Conservation (phyloP, 2,888 invertebrate species). For the Agonopterix subpropinquella region DNA sequence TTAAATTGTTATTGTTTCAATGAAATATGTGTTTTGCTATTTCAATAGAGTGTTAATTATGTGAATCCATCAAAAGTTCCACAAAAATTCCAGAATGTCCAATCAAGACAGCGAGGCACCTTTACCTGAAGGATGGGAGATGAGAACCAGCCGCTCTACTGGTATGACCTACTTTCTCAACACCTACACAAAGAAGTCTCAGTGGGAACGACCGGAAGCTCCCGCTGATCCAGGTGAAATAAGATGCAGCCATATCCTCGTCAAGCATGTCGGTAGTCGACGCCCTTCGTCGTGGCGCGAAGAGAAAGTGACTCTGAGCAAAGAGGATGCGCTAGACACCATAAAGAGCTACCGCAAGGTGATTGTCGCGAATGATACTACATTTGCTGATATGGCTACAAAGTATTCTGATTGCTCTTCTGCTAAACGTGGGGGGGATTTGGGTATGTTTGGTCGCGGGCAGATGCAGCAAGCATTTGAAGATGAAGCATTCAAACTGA, state of each 20-base stretch:
- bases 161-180: conserved; percentile 97
- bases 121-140: conserved; percentile 95
- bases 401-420: conserved; percentile 99
- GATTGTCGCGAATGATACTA: conserved; percentile 86
- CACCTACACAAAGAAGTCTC: conserved; percentile 96
- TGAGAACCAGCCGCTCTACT: conserved; percentile 88
- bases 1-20: not conserved
- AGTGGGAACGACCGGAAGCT: conserved; percentile 96
- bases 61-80: conserved; percentile 5
- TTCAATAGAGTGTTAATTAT: not conserved
- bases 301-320: conserved; percentile 91
- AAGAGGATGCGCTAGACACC: conserved; percentile 92
- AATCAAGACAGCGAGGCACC: conserved; percentile 60
- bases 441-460: conserved; percentile 93
- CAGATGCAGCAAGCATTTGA: conserved; percentile 99
- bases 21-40: not conserved
- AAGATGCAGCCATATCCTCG: conserved; percentile 94
- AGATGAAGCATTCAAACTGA: conserved; percentile 94
- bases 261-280: conserved; percentile 94
- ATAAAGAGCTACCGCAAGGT: conserved; percentile 89
- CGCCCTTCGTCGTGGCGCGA: conserved; percentile 97
- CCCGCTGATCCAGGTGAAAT: conserved; percentile 85
- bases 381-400: conserved; percentile 90
- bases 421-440: conserved; percentile 95
- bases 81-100: conserved; percentile 61